Conservation (phyloP, 2,797 vertebrate genomes). For the Silurus lanzhouensis region DNA sequence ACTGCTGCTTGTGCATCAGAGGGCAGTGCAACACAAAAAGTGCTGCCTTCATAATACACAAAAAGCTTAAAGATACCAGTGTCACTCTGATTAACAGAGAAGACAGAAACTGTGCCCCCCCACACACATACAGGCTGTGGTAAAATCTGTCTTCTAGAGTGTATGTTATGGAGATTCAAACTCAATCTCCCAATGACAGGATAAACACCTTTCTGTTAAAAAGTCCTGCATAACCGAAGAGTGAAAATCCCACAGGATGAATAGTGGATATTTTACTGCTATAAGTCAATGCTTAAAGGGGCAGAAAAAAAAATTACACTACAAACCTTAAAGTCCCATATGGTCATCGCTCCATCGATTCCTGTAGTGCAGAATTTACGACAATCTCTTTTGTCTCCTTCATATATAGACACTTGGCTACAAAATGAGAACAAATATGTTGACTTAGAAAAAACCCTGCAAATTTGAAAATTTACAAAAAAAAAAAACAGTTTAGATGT, state of each 20-base stretch:
- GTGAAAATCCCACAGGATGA: background rate
- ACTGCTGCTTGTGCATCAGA: background rate
- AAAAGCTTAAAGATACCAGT: background rate
- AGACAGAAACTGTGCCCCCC: too few species aligned
- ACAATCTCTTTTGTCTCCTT: constrained; percentile 98
- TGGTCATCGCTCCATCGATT: constrained; percentile 98
- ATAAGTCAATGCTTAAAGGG: too few species aligned
- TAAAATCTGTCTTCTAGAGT: too few species aligned
- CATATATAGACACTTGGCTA: constrained; percentile 99
- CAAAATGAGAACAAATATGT: constrained; percentile 29
- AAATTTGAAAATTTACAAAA: background rate
- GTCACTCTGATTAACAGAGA: too few species aligned
- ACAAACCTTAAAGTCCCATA: constrained; percentile 97
- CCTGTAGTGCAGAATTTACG: constrained; percentile 99
- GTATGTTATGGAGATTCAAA: background rate
- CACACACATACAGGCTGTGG: too few species aligned
- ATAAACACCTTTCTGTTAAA: background rate
- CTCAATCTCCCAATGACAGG: background rate
- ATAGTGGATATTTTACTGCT: background rate
- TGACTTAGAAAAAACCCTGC: background rate
- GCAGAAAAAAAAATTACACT: constrained; percentile 12
- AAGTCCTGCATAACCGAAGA: background rate
- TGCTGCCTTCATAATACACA: background rate
- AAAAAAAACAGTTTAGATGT: background rate
- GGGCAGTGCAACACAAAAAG: background rate